phyloP scores from a whole-genome alignment of 2,888 invertebrate genomes.

The Pyrochroa serraticornis region DNA sequence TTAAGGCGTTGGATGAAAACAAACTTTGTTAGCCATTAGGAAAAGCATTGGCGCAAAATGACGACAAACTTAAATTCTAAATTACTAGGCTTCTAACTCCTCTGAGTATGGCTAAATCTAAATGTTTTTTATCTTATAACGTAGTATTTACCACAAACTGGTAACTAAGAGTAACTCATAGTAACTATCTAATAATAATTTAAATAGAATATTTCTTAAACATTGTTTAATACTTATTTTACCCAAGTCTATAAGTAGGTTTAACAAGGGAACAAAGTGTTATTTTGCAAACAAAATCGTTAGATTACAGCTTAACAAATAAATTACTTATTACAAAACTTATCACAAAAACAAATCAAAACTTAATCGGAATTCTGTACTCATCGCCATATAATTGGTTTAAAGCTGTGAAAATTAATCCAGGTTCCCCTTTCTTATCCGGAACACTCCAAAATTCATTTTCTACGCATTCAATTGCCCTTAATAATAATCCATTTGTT shows the following conservation, averaged over 20 bases:
- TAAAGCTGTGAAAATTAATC: slow-evolving; percentile 47
- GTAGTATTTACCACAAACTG: too few relatives aligned
- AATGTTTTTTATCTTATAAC: too few relatives aligned
- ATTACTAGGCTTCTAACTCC: too few relatives aligned
- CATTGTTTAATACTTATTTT: neutral
- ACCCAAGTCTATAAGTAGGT: neutral
- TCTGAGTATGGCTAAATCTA: too few relatives aligned
- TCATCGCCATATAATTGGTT: slow-evolving; percentile 45
- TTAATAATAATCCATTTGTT: slow-evolving; percentile 38
- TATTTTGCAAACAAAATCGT: neutral
- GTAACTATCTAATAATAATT: too few relatives aligned
- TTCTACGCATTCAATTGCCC: slow-evolving; percentile 45
- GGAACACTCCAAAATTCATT: slow-evolving; percentile 45
- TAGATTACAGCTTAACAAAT: slow-evolving; percentile 2
- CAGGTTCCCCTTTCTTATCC: slow-evolving; percentile 36
- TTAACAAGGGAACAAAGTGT: too few relatives aligned
- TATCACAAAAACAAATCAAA: slow-evolving; percentile 4
- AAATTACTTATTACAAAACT: neutral
- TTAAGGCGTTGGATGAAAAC: too few relatives aligned
- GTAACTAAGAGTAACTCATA: too few relatives aligned
- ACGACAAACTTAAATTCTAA: too few relatives aligned
- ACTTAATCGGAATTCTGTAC: slow-evolving; percentile 16
- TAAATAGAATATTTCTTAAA: too few relatives aligned
- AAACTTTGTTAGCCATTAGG: too few relatives aligned
- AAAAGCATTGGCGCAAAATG: too few relatives aligned